Base-by-base conservation (phyloP, 2,888 invertebrate species). In the Trichogramma evanescens region DNA sequence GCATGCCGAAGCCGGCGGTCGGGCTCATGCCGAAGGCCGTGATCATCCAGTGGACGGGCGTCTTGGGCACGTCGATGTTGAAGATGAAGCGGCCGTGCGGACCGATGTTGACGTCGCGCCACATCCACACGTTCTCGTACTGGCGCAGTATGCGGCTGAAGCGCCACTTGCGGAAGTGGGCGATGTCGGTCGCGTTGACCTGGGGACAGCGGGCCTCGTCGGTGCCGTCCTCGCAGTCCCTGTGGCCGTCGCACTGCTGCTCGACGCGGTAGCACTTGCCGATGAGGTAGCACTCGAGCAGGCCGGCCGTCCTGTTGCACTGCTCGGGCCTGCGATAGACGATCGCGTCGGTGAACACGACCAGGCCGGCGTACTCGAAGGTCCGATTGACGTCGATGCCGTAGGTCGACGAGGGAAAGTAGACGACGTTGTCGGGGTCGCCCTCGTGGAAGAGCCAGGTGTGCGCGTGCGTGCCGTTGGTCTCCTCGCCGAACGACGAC, bases 381-480 rank as follows among this genome's bases (percentile, higher is more conserved):
- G 96, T 97, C 63, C 93, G 83, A 77, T 96, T 95, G 2, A 93
- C 93, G 78, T 97, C 97, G 64, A 95, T 87, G 39, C 95, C 96
- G 75, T 88, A 95, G 0, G 93, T 91, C 0, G 93, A 89, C 0
- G 95, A 89, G 0, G 96, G 93, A 76, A 89, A 93, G 77, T 91
- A 89, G 0, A 93, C 88, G 59, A 91, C 80, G 54, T 91, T 88
- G 74, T 93, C 93, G 0, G 93, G 90, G 75, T 89, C 87, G 4
- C 94, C 92, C 65, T 85, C 86, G 75, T 92, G 91, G 13, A 90
- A 91, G 68, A 89, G 84, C 93, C 93, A 95, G 49, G 85, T 84
- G 76, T 92, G 91, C 67, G 84, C 83, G 69, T 90, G 86, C 0
- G 93, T 93, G 44, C 92, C 91, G 76, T 93, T 93, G 0, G 87